Conservation (phyloP, 2,888 invertebrate species). For the Torymus texanus region DNA sequence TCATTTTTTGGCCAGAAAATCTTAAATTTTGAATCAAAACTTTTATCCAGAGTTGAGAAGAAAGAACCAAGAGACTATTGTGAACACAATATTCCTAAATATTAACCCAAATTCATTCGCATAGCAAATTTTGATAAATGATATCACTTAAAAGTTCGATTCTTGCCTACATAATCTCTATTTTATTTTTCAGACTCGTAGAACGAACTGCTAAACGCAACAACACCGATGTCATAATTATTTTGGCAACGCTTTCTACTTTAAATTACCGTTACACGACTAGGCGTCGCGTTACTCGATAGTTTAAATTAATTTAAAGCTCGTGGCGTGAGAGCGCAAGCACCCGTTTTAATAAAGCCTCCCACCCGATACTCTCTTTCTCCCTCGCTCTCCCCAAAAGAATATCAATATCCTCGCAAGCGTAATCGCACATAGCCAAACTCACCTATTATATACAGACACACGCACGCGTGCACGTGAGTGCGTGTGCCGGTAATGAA, state of each 20-base stretch:
- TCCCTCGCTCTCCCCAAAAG: neutral
- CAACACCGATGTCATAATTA: no score
- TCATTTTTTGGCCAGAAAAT: no score
- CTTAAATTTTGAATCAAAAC: no score
- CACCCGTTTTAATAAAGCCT: constrained; percentile 32
- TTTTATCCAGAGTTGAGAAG: no score
- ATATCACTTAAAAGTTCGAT: no score
- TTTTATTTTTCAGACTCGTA: no score
- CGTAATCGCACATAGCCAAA: neutral
- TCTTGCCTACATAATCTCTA: no score
- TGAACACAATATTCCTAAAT: no score
- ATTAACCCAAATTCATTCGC: no score
- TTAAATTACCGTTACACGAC: neutral
- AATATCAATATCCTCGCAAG: constrained; percentile 31
- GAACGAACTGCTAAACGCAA: no score
- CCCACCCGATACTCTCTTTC: constrained; percentile 6
- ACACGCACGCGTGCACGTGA: neutral
- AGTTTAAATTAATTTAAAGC: constrained; percentile 34
- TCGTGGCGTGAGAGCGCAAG: neutral
- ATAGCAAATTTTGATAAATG: no score
- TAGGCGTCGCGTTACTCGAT: neutral
- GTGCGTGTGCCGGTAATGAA: constrained; percentile 26
- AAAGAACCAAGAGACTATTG: no score
- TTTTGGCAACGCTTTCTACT: neutral
- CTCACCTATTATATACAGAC: neutral